A percentile compares a stretch with the other conserved stretches of the same genome.
Conservation (phyloP, 2,797 vertebrate species). For the Melanotaenia nigrans region DNA sequence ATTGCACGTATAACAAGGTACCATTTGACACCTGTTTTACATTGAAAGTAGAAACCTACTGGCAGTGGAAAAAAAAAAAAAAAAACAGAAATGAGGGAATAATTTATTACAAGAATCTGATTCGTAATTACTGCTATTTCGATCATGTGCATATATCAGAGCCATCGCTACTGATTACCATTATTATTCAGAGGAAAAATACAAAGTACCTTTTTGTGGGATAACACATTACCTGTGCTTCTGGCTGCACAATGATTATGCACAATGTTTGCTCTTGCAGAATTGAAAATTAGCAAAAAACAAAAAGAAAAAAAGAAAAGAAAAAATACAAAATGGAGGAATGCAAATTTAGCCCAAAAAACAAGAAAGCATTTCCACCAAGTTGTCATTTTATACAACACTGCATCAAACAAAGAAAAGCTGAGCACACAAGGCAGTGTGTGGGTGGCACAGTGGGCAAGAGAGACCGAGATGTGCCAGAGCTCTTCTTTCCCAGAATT, state of each 20-base stretch:
- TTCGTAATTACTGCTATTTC: slow-evolving; percentile 23
- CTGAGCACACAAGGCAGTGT: slow-evolving; percentile 51
- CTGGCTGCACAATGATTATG: slow-evolving; percentile 14
- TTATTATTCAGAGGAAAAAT: slow-evolving; percentile 20
- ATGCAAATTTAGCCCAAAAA: slow-evolving; percentile 36
- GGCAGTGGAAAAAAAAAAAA: background rate
- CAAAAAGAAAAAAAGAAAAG: background rate
- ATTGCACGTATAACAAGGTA: slow-evolving; percentile 9
- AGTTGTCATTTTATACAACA: slow-evolving; percentile 66
- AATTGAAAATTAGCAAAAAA: slow-evolving; percentile 1
- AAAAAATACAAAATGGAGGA: slow-evolving; percentile 1
- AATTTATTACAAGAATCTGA: slow-evolving; percentile 24
- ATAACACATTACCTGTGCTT: slow-evolving; percentile 9
- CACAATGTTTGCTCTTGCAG: slow-evolving; percentile 20
- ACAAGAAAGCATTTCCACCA: slow-evolving; percentile 41
- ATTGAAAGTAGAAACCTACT: slow-evolving; percentile 43
- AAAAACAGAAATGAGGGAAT: slow-evolving; percentile 17
- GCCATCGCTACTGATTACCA: slow-evolving; percentile 21
- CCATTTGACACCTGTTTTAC: slow-evolving; percentile 44
- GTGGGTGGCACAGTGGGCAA: slow-evolving; percentile 66
- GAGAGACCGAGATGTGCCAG: slow-evolving; percentile 50
- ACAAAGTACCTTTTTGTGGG: background rate
- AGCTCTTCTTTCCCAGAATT: slow-evolving; percentile 36
- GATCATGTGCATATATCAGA: slow-evolving; percentile 27
- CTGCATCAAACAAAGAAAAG: slow-evolving; percentile 56